A percentile compares a stretch with the other conserved stretches of the same genome.
These are phyloP conservation scores for Valencia hispanica DNA, from an alignment of 2,797 vertebrate species.

Conservation along the genomic window DNA sequence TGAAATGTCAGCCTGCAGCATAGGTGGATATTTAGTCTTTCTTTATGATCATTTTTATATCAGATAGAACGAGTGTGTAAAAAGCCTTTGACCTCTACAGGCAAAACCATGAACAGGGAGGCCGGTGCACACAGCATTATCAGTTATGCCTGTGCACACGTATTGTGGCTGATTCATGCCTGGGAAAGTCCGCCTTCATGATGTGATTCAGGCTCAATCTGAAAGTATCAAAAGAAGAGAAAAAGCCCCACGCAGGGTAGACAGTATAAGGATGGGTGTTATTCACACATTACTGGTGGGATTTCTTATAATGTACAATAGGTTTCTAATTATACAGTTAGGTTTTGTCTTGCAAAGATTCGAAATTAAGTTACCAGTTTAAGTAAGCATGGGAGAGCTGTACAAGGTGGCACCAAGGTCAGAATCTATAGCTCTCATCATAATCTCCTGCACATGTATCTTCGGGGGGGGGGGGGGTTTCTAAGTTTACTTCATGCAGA, in stretches of 20 bases:
- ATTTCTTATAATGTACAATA: background rate
- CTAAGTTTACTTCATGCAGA: constrained; percentile 54
- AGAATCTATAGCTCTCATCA: constrained; percentile 42
- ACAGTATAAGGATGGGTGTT: constrained; percentile 3
- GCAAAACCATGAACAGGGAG: background rate
- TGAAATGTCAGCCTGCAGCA: background rate
- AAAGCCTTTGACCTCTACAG: background rate
- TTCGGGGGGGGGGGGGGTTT: constrained; percentile 34
- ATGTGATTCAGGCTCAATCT: constrained; percentile 28
- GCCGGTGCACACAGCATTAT: background rate
- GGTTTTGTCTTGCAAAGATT: constrained; percentile 3
- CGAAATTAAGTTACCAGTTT: constrained; percentile 16
- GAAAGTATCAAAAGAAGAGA: background rate
- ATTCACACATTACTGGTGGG: constrained; percentile 5
- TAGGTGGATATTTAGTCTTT: background rate
- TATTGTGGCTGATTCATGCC: constrained; percentile 32
- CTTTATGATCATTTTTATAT: background rate
- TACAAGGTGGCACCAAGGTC: constrained; percentile 21
- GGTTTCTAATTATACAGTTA: background rate
- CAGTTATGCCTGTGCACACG: constrained; percentile 3
- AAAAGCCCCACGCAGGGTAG: constrained; percentile 2
- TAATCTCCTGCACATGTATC: constrained; percentile 39
- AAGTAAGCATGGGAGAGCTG: constrained; percentile 4
- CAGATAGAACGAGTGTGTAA: background rate
- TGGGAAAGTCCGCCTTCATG: constrained; percentile 39